Evolutionary conservation across 2,113 vertebrate species (phyloP).

Genomic region (Tamias sibiricus): DNA sequence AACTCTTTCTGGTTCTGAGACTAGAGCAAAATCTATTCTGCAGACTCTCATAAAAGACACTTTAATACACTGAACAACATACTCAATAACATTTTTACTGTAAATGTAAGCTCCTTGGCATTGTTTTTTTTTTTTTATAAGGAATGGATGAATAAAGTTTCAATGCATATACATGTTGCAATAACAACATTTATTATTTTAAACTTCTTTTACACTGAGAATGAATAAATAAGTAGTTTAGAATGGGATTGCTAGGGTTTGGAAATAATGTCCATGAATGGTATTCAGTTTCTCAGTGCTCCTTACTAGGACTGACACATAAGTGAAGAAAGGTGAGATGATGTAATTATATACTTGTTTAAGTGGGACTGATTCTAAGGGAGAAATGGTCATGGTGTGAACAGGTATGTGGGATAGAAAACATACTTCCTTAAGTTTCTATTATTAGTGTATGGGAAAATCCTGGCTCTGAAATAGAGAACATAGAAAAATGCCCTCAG

Average conservation of each 20-base stretch:
- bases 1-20: neutral
- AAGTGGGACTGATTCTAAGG: neutral
- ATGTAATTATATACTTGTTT: neutral
- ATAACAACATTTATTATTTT: neutral
- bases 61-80: neutral
- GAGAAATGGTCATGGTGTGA: neutral
- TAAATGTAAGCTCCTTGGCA: neutral
- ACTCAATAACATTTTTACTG: neutral
- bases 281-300: neutral
- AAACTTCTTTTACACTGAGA: conserved; percentile 20
- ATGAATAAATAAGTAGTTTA: neutral
- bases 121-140: neutral
- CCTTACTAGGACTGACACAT: neutral
- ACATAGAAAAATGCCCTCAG: neutral
- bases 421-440: neutral
- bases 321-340: neutral
- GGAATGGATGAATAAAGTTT: neutral
- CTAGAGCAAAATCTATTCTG: neutral
- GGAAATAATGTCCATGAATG: neutral
- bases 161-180: neutral
- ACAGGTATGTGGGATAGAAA: neutral
- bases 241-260: neutral
- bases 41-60: neutral
- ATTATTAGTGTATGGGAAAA: neutral
- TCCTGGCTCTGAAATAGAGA: neutral